A percentile compares a stretch with the other conserved stretches of the same genome.
These are phyloP conservation scores for Pseudoatta argentina DNA, from an alignment of 1,140 invertebrate species.

Conservation along the genomic window DNA sequence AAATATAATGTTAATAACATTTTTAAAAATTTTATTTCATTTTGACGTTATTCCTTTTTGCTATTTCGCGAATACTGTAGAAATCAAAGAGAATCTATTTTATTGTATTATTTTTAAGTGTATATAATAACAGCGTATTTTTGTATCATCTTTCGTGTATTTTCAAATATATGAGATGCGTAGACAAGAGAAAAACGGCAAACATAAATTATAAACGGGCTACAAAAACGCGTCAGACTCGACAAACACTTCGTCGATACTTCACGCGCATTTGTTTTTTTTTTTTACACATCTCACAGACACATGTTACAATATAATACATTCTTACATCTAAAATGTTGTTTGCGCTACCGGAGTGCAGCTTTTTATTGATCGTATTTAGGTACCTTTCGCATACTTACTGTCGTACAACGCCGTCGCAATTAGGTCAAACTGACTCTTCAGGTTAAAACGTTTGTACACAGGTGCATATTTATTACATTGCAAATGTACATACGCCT, in stretches of 20 bases:
- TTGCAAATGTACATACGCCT: conserved; percentile 79
- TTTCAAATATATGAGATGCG: conserved; percentile 49
- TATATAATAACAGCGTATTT: conserved; percentile 36
- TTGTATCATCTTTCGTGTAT: conserved; percentile 45
- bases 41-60: neutral
- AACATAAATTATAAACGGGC: conserved; percentile 47
- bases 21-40: conserved; percentile 17
- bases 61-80: neutral
- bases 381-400: conserved; percentile 1
- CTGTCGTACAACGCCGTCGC: neutral
- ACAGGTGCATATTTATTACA: conserved; percentile 75
- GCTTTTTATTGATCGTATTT: conserved; percentile 21
- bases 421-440: conserved; percentile 40
- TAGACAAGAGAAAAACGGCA: conserved; percentile 51
- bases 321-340: conserved; percentile 43
- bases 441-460: conserved; percentile 72
- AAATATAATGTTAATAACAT: conserved; percentile 3
- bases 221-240: conserved; percentile 53
- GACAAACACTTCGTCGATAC: conserved; percentile 9
- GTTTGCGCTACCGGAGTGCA: conserved; percentile 41
- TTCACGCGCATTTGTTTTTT: conserved; percentile 19
- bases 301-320: conserved; percentile 56
- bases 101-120: neutral
- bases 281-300: conserved; percentile 42
- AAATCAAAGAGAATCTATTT: neutral